Conservation (phyloP, 2,888 invertebrate species). For the Hermaeophaga mercurialis region DNA sequence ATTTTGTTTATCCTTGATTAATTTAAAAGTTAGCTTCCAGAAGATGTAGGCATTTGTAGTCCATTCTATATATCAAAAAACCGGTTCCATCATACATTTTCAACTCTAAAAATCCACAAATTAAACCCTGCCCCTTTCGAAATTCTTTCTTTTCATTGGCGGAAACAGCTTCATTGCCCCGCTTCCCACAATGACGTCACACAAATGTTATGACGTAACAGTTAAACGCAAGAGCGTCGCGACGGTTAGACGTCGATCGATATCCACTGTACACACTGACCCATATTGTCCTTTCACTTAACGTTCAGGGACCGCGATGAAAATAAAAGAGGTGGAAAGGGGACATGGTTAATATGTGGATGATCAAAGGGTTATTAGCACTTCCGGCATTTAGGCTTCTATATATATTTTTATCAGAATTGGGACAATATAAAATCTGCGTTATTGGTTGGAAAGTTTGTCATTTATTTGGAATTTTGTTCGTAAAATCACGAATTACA, state of each 20-base stretch:
- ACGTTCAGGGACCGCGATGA: conserved; percentile 36
- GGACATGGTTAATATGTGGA: background rate
- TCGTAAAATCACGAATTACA: too few relatives aligned
- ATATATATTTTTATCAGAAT: too few relatives aligned
- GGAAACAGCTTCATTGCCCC: conserved; percentile 10
- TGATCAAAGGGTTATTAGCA: conserved; percentile 4
- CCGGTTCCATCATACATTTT: conserved; percentile 10
- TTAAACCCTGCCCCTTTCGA: conserved; percentile 10
- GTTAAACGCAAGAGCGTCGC: conserved; percentile 38
- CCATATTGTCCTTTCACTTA: conserved; percentile 53
- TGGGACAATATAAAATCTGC: too few relatives aligned
- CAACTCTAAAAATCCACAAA: conserved; percentile 14
- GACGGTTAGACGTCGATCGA: conserved; percentile 43
- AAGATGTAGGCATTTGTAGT: too few relatives aligned
- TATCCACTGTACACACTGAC: conserved; percentile 52
- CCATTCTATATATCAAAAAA: too few relatives aligned
- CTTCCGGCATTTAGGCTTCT: too few relatives aligned
- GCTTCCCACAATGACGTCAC: conserved; percentile 45
- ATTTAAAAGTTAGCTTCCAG: too few relatives aligned
- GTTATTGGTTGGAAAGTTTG: too few relatives aligned
- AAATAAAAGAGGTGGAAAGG: conserved; percentile 22
- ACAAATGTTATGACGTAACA: conserved; percentile 44
- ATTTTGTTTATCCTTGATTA: too few relatives aligned
- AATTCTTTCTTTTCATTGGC: conserved; percentile 21
- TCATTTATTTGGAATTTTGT: too few relatives aligned